These are phyloP conservation scores for Lasioglossum lativentre DNA, from an alignment of 2,888 invertebrate species.

Conservation along the genomic window DNA sequence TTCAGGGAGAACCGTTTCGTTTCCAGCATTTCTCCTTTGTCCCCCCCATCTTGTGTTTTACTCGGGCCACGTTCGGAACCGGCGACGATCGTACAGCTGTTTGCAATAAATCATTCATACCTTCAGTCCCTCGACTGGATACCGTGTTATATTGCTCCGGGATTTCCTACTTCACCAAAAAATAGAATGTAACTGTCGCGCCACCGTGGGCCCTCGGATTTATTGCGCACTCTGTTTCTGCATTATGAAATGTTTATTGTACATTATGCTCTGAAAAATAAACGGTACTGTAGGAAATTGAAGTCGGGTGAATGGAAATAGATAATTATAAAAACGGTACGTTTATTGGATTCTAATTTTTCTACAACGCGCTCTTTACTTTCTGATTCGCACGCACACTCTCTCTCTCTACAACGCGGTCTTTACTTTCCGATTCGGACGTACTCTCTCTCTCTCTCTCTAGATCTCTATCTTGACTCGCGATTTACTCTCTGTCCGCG, in stretches of 20 bases:
- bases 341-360: no score
- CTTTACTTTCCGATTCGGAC: no score
- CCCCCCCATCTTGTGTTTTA: background rate
- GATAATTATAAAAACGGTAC: no score
- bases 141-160: background rate
- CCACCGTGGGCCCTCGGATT: background rate
- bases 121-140: background rate
- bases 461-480: no score
- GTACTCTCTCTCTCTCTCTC: no score
- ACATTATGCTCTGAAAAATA: background rate
- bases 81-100: background rate
- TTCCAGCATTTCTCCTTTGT: constrained; percentile 21
- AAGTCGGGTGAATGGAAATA: no score
- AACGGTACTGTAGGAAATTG: no score
- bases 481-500: no score
- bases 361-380: no score
- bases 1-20: background rate
- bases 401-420: no score
- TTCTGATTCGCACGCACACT: no score
- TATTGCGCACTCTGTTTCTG: background rate
- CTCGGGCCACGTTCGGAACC: background rate
- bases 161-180: background rate
- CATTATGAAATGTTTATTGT: no score
- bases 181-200: background rate
- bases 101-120: constrained; percentile 28